phyloP scores from a whole-genome alignment of 2,797 vertebrate species.

The Gallirallus australis region DNA sequence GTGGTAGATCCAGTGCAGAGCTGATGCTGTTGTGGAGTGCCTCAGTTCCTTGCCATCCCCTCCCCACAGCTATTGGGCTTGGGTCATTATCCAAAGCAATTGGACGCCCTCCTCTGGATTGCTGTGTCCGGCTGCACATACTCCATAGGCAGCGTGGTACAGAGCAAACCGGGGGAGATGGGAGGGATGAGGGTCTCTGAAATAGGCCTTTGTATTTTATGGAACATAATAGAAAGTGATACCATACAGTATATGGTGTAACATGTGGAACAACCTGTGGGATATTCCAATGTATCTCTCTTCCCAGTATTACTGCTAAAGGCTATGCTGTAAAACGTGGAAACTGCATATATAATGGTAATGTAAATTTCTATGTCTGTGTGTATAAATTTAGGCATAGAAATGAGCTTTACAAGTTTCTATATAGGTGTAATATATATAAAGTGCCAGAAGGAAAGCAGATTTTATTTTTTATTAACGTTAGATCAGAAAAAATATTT shows the following conservation, averaged over 20 bases:
- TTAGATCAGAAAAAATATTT: background rate
- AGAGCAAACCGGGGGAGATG: rapidly evolving
- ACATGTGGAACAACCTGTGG: background rate
- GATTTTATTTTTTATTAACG: background rate
- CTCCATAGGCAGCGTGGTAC: rapidly evolving
- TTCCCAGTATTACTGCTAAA: background rate
- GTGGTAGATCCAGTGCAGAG: background rate
- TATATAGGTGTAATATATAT: background rate
- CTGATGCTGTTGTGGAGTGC: rapidly evolving
- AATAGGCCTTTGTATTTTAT: background rate
- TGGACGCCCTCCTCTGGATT: constrained; percentile 62
- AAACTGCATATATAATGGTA: background rate
- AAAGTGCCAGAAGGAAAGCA: background rate
- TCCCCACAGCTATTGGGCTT: rapidly evolving
- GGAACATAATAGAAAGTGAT: background rate
- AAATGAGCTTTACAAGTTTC: background rate
- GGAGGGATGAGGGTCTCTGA: background rate
- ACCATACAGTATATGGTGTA: background rate
- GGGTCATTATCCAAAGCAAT: background rate
- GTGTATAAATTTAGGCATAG: background rate
- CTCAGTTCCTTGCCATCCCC: background rate
- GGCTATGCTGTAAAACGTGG: background rate
- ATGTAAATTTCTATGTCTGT: background rate
- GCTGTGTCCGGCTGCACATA: background rate
- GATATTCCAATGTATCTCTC: background rate